These are phyloP conservation scores for Narcine bancroftii DNA, from an alignment of 2,113 vertebrate species.

Conservation along the genomic window DNA sequence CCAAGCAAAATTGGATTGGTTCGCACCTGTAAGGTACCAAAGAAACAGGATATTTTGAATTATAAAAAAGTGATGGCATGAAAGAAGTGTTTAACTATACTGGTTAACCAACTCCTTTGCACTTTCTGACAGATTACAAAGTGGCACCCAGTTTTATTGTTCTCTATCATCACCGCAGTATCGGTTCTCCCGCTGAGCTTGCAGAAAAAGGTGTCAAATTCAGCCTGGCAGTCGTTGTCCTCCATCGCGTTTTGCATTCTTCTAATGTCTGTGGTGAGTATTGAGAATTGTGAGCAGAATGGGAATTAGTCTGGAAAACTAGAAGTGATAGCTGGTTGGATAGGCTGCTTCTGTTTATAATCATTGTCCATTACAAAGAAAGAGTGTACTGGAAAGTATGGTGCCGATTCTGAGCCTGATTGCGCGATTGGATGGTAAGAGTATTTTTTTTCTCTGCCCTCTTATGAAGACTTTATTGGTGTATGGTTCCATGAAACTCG, in stretches of 20 bases:
- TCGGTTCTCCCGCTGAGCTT: constrained; percentile 5
- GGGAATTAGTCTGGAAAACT: neutral
- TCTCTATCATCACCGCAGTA: neutral
- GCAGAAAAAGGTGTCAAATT: neutral
- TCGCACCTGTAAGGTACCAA: neutral
- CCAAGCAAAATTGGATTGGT: no score
- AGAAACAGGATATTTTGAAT: neutral
- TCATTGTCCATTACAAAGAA: neutral
- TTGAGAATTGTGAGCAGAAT: neutral
- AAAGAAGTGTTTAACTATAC: neutral
- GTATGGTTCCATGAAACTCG: neutral
- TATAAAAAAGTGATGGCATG: neutral
- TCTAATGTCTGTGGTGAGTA: constrained; percentile 14
- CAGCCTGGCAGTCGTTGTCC: neutral
- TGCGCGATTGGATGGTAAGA: neutral
- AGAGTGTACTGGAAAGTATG: neutral
- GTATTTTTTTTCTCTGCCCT: neutral
- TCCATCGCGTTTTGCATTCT: neutral
- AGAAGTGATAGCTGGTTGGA: no score
- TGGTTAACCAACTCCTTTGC: neutral
- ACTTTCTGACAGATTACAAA: neutral
- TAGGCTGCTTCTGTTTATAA: neutral
- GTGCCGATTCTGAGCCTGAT: neutral
- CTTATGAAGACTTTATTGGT: neutral
- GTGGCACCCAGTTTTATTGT: neutral